phyloP scores from a whole-genome alignment of 2,888 invertebrate species.

The Heliconius sara region DNA sequence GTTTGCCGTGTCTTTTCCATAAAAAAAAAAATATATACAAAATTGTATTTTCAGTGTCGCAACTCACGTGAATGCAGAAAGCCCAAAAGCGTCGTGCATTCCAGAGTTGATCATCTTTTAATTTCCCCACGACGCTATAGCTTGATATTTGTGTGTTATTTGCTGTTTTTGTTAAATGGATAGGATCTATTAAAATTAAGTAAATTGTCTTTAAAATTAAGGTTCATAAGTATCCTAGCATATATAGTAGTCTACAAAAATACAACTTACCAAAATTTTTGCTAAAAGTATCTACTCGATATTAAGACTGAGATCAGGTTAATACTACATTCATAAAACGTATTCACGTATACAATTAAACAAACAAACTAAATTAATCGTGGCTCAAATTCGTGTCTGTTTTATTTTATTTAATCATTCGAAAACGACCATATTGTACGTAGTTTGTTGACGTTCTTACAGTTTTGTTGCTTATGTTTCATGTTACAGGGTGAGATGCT shows the following conservation, averaged over 20 bases:
- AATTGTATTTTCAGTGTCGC: background rate
- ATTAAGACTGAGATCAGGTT: slow-evolving; percentile 1
- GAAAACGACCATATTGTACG: slow-evolving; percentile 1
- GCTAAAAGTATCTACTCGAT: background rate
- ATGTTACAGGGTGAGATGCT: slow-evolving; percentile 6
- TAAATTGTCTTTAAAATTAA: background rate
- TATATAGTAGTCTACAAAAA: too few relatives aligned
- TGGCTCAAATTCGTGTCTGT: background rate
- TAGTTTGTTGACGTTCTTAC: slow-evolving; percentile 3
- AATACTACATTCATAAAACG: background rate
- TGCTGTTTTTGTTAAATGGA: too few relatives aligned
- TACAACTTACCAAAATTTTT: background rate
- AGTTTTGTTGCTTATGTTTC: slow-evolving; percentile 16
- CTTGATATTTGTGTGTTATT: too few relatives aligned
- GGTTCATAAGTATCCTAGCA: background rate
- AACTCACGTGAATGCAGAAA: too few relatives aligned
- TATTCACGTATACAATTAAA: background rate
- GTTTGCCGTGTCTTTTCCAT: too few relatives aligned
- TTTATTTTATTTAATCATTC: slow-evolving; percentile 7
- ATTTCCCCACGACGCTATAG: too few relatives aligned
- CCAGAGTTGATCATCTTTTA: too few relatives aligned
- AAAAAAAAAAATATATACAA: too few relatives aligned
- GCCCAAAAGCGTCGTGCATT: too few relatives aligned
- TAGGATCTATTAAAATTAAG: too few relatives aligned
- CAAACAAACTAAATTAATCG: background rate